Base-by-base conservation (phyloP, 2,888 invertebrate species). In the Harmothoe impar region DNA sequence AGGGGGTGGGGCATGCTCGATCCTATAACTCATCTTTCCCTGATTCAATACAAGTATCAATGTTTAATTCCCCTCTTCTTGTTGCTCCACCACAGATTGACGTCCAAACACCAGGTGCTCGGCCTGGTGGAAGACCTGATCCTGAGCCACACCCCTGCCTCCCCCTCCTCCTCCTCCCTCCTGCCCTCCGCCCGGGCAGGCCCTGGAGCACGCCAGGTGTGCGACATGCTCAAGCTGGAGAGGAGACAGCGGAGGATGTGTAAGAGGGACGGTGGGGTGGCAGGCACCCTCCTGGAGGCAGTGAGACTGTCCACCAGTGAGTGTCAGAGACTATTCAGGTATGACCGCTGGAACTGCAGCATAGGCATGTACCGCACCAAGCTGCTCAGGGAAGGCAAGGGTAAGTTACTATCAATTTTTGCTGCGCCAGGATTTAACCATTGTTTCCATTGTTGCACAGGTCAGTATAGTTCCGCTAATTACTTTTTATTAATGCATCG, bases 361-460 rank as follows among this genome's bases (percentile, higher is more conserved):
- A 98, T 99, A 92, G 98, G 98, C 96, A 98, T 98, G 96, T 97
- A 99, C 91, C 98, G 99, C 95, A 98, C 98, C 93, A 98, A 98
- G 96, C 98, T 99, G 94, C 98, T 99, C 92, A 98, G 98, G 96
- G 97, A 97, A 97, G 98, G 99, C 99, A 96, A 77, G 43, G 89
- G 68, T 51, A 12, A 68, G 89, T 62, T 56, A 23, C n/a, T n/a
- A n/a, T n/a, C 12, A 54, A 54, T 12, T 15, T 54, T n/a, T n/a
- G n/a, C n/a, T 25, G 12, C n/a, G 12, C n/a, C 77, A 31, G 77
- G 77, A n/a, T n/a, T n/a, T n/a, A n/a, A n/a, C n/a, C n/a, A n/a
- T n/a, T n/a, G n/a, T n/a, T n/a, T n/a, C n/a, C n/a, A n/a, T n/a
- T n/a, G n/a, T n/a, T n/a, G n/a, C n/a, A n/a, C n/a, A n/a, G n/a